Conservation (phyloP, 2,113 vertebrate genomes). For the Acrocephalus arundinaceus region DNA sequence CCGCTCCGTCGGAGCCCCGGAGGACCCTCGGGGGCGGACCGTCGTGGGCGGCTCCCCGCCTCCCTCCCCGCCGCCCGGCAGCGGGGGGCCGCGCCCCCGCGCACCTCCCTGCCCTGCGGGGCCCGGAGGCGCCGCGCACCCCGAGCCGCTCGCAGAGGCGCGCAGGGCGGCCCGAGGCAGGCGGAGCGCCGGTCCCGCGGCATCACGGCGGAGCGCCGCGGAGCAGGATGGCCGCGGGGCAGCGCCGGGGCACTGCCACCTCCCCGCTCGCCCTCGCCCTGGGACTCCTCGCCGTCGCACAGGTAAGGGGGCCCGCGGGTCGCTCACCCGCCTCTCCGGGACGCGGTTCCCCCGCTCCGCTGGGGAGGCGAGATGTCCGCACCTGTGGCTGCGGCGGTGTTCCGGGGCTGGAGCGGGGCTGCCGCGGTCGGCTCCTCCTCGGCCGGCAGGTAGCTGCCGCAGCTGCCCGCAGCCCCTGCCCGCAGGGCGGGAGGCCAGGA, state of each 20-base stretch:
- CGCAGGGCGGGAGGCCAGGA: not conserved
- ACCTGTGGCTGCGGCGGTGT: not conserved
- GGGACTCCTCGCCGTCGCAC: slow-evolving; percentile 52
- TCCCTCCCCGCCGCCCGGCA: too few species aligned
- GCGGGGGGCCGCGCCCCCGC: too few species aligned
- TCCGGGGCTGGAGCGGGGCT: not conserved
- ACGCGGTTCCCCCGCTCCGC: not conserved
- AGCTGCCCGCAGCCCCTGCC: not conserved
- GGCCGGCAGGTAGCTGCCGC: not conserved
- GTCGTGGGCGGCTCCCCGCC: too few species aligned
- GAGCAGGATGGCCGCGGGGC: too few species aligned
- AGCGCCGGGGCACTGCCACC: not conserved
- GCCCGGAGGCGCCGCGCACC: too few species aligned
- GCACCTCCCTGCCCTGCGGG: too few species aligned
- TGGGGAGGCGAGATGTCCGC: not conserved
- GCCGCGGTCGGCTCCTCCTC: not conserved
- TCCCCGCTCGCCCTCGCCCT: slow-evolving; percentile 36
- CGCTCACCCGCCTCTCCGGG: not conserved
- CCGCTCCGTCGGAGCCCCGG: not conserved
- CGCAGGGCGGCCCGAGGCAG: too few species aligned
- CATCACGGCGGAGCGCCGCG: too few species aligned
- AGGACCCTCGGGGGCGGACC: not conserved
- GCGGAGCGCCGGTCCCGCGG: too few species aligned
- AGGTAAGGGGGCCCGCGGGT: slow-evolving; percentile 52
- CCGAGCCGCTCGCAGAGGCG: too few species aligned